Evolutionary conservation across 2,888 invertebrate species (phyloP), one percentile per base, ranked within the genome.

Genomic region (Drosophila merina): DNA sequence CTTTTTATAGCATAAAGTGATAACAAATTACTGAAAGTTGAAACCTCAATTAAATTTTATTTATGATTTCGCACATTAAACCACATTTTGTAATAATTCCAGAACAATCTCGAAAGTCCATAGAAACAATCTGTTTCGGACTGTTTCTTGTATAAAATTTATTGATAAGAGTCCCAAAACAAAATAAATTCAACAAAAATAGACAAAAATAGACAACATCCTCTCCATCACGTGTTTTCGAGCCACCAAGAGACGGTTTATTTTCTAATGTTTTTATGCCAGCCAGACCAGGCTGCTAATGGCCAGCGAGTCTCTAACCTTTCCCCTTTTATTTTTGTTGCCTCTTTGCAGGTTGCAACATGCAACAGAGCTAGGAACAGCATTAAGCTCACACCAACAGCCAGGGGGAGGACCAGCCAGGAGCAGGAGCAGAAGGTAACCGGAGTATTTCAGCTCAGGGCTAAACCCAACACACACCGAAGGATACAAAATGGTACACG

Each of bases 401-500:
- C 28, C 28, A 36, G 42, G 14, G 36, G 33, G 9, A 48, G 47
- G 38, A 30, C 6, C 1, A 52, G 9, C 38, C 20, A 20, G 20
- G 20, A 20, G 20, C 20, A 20, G 20, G 20, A 20, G 2, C 20
- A 20, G 36, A 9, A n/a, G n/a, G 57, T 5, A n/a, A 14, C 38
- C 49, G n/a, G 38, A 50, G 38, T 12, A 38, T 36, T 36, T 12
- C 25, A 12, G 28, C 20, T 44, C 10, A n/a, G 45, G 48, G 8
- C 52, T n/a, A n/a, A 2, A 36, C 1, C 12, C 36, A 28, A 8
- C n/a, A n/a, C 40, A 36, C 52, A 30, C 36, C 36, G 4, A 36
- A 36, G 36, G 4, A 12, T 26, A 38, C 50, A 87, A 85, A 79
- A 92, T 92, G 92, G 90, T 90, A 33, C 92, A 92, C 77, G 91